A percentile compares a stretch with the other conserved stretches of the same genome.
These are phyloP conservation scores for Varroa destructor DNA, from an alignment of 1,140 invertebrate genomes.

Conservation along the genomic window DNA sequence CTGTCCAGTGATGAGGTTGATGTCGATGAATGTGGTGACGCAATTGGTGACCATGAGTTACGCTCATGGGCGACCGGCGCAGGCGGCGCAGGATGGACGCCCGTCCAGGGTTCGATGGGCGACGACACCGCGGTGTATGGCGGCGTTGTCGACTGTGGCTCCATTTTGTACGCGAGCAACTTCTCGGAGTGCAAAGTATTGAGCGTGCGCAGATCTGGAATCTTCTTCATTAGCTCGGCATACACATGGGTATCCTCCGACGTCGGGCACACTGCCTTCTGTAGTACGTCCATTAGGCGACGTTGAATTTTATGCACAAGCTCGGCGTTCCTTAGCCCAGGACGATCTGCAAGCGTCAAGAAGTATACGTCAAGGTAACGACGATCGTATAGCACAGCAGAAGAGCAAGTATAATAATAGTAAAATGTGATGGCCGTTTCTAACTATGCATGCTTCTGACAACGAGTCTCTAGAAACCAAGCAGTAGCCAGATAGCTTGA, in stretches of 20 bases:
- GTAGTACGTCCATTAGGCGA: slow-evolving; percentile 66
- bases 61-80: slow-evolving; percentile 28
- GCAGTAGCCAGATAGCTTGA: too few species aligned
- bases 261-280: slow-evolving; percentile 64
- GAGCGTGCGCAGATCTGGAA: slow-evolving; percentile 81
- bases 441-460: too few species aligned
- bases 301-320: slow-evolving; percentile 81
- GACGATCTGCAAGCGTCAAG: slow-evolving; percentile 51
- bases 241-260: slow-evolving; percentile 53
- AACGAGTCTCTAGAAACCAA: too few species aligned
- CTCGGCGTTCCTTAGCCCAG: slow-evolving; percentile 76
- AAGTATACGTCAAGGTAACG: slow-evolving; percentile 22
- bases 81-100: slow-evolving; percentile 17
- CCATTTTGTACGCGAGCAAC: slow-evolving; percentile 73
- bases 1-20: slow-evolving; percentile 31
- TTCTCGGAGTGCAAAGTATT: slow-evolving; percentile 94
- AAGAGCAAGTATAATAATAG: too few species aligned
- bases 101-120: slow-evolving; percentile 17
- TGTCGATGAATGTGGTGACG: slow-evolving; percentile 36
- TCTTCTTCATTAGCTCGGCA: slow-evolving; percentile 75
- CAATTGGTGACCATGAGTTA: slow-evolving; percentile 53
- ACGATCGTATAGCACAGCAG: not conserved
- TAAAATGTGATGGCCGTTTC: too few species aligned
- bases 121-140: slow-evolving; percentile 13
- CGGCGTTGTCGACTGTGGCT: slow-evolving; percentile 41